These are phyloP conservation scores for Orthosia cruda DNA, from an alignment of 2,888 invertebrate species.

Conservation along the genomic window DNA sequence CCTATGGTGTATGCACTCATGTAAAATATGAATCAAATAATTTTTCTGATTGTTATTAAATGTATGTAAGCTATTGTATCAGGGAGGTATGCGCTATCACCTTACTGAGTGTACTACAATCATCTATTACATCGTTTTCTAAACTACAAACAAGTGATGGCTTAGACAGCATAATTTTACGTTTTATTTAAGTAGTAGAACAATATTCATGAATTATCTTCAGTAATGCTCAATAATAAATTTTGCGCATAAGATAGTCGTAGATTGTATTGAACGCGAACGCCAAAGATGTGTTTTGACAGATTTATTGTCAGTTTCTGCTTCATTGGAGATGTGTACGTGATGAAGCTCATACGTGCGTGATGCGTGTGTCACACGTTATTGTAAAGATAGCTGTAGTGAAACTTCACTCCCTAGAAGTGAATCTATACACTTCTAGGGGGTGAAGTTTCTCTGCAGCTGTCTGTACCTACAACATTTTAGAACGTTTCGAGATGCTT, in stretches of 20 bases:
- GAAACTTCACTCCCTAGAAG: too few relatives aligned
- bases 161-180: background rate
- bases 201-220: background rate
- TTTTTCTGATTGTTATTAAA: background rate
- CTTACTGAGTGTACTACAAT: background rate
- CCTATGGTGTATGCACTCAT: too few relatives aligned
- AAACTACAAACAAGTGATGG: background rate
- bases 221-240: background rate
- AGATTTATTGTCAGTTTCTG: constrained; percentile 32
- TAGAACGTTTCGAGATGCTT: background rate
- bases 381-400: too few relatives aligned
- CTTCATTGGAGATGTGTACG: constrained; percentile 19
- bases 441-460: too few relatives aligned
- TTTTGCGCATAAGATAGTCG: background rate
- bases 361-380: background rate
- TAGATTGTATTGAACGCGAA: background rate
- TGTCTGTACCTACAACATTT: too few relatives aligned
- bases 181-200: background rate
- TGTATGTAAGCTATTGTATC: background rate
- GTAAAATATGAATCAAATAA: background rate
- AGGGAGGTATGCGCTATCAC: background rate
- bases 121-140: background rate
- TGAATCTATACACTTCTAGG: too few relatives aligned
- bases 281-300: background rate
- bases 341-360: background rate